Conservation (phyloP, 2,113 vertebrate genomes). For the Ceuthmochares aereus region DNA sequence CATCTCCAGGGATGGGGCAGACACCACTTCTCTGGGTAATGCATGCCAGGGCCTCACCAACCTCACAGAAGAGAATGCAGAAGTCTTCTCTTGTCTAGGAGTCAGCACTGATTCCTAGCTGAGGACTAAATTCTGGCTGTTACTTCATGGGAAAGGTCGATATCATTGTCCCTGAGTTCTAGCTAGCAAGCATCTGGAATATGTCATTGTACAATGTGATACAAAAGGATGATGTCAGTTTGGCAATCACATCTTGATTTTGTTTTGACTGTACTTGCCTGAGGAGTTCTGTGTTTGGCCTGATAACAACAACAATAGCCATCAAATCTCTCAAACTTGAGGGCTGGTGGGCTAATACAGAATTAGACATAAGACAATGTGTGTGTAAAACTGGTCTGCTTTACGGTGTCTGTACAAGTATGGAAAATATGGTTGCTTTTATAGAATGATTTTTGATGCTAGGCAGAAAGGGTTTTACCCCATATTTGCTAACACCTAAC, state of each 20-base stretch:
- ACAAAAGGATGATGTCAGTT: fast-evolving
- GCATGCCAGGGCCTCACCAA: too few species aligned
- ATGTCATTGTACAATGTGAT: not conserved
- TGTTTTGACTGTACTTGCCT: not conserved
- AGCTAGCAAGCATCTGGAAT: not conserved
- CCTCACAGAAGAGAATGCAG: too few species aligned
- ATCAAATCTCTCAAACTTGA: not conserved
- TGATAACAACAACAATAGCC: not conserved
- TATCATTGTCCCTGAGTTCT: not conserved
- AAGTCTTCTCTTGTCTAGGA: not conserved
- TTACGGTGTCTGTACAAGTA: not conserved
- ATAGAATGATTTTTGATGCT: fast-evolving
- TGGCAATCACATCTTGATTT: not conserved
- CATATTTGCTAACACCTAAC: not conserved
- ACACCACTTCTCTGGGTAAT: too few species aligned
- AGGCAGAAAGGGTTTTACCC: not conserved
- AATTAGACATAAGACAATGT: not conserved
- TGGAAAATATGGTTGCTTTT: not conserved
- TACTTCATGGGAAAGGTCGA: not conserved
- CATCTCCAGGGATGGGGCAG: too few species aligned
- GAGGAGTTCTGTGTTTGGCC: not conserved
- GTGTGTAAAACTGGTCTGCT: not conserved
- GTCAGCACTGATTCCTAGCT: not conserved
- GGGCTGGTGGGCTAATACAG: not conserved
- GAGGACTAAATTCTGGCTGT: not conserved